Evolutionary conservation across 1,140 invertebrate genomes (phyloP).

Genomic region (Carposina sasakii): DNA sequence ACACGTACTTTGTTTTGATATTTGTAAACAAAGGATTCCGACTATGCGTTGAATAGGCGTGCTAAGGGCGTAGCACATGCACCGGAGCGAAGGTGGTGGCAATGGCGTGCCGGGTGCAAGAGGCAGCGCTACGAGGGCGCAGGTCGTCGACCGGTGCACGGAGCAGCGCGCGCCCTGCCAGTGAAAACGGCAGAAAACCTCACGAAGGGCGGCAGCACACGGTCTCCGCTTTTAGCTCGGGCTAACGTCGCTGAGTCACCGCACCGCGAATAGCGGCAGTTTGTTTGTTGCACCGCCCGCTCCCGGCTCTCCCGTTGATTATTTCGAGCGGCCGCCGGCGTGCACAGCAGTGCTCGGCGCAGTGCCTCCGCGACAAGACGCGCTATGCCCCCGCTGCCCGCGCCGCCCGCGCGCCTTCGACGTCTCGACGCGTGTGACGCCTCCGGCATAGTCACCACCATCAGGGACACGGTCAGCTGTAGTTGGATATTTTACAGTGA

Average conservation of each 20-base stretch:
- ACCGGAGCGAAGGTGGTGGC: slow-evolving; percentile 11
- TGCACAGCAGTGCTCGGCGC: slow-evolving; percentile 48
- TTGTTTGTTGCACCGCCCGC: slow-evolving; percentile 69
- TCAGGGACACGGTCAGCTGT: slow-evolving; percentile 74
- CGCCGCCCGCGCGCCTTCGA: slow-evolving; percentile 61
- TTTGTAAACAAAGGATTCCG: too few species aligned
- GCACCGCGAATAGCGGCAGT: slow-evolving; percentile 63
- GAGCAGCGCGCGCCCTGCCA: slow-evolving; percentile 55
- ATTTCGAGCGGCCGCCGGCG: slow-evolving; percentile 49
- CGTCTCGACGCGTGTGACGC: slow-evolving; percentile 73
- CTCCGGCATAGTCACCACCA: slow-evolving; percentile 70
- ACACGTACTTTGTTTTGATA: too few species aligned
- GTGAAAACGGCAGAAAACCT: slow-evolving; percentile 64
- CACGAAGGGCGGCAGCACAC: slow-evolving; percentile 68
- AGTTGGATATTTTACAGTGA: slow-evolving; percentile 78
- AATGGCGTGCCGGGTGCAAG: slow-evolving; percentile 41
- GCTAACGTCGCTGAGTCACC: slow-evolving; percentile 64
- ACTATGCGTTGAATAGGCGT: too few species aligned
- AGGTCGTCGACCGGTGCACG: slow-evolving; percentile 58
- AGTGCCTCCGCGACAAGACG: slow-evolving; percentile 46
- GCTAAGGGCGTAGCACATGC: slow-evolving; percentile 3
- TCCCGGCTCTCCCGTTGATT: slow-evolving; percentile 69
- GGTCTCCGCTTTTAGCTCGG: slow-evolving; percentile 67
- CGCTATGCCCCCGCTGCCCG: slow-evolving; percentile 52
- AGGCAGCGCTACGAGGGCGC: slow-evolving; percentile 42